Percentiles rank a stretch among this genome's conserved stretches.
Conservation (phyloP, 2,888 invertebrate species). For the Gibbula magus region DNA sequence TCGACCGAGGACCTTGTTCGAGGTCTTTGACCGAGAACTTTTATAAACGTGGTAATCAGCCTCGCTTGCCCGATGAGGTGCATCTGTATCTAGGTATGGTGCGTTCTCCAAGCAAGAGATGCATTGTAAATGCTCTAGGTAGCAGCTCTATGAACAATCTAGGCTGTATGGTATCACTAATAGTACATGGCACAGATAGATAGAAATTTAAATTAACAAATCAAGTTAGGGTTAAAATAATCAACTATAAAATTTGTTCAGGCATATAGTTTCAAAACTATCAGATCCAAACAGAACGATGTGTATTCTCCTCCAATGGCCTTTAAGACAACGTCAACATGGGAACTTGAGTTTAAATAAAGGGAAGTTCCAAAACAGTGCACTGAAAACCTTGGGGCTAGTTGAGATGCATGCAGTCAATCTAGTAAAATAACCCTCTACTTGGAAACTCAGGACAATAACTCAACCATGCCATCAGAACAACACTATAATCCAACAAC, state of each 20-base stretch:
- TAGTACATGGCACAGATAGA: neutral
- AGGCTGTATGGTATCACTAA: neutral
- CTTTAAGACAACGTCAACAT: no score
- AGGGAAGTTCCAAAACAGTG: neutral
- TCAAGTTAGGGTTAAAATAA: neutral
- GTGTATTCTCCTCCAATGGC: no score
- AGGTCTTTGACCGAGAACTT: no score
- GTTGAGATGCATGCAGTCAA: neutral
- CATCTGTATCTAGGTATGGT: no score
- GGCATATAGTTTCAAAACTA: neutral
- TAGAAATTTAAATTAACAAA: neutral
- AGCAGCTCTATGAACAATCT: neutral
- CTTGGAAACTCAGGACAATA: neutral
- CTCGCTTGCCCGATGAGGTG: no score
- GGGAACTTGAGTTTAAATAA: no score
- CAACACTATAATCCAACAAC: constrained; percentile 8
- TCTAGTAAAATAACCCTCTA: neutral
- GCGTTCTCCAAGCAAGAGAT: neutral
- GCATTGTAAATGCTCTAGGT: neutral
- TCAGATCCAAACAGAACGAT: neutral
- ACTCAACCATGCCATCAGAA: constrained; percentile 11
- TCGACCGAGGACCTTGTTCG: no score
- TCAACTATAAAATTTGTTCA: neutral
- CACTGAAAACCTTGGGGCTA: neutral
- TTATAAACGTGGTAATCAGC: no score